phyloP scores from a whole-genome alignment of 2,888 invertebrate genomes.

The Urechis unicinctus region DNA sequence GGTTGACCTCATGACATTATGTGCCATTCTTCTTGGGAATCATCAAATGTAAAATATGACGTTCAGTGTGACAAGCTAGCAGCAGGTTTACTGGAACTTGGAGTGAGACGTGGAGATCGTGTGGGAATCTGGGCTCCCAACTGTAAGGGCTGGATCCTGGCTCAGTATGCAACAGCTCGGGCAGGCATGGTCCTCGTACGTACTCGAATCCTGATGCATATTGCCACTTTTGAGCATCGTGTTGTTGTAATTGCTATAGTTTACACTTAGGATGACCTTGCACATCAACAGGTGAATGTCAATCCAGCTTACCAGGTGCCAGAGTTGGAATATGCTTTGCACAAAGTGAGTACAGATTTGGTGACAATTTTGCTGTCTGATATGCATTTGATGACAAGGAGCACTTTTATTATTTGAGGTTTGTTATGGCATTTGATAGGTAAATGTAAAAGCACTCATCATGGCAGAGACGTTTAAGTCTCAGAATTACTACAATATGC shows the following conservation, averaged over 20 bases:
- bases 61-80: too few species aligned
- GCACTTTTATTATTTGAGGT: not conserved
- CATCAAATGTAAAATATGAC: not conserved
- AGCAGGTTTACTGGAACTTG: too few species aligned
- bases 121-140: too few species aligned
- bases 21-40: not conserved
- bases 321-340: slow-evolving; percentile 68
- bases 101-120: slow-evolving; percentile 66
- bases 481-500: slow-evolving; percentile 64
- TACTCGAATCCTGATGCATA: too few species aligned
- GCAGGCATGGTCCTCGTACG: too few species aligned
- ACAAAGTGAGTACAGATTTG: slow-evolving; percentile 56
- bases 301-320: slow-evolving; percentile 66
- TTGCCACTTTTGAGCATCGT: too few species aligned
- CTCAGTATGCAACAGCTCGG: too few species aligned
- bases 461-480: slow-evolving; percentile 60
- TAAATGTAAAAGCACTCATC: slow-evolving; percentile 58
- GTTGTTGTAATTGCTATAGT: too few species aligned
- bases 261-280: too few species aligned
- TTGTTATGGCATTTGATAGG: not conserved
- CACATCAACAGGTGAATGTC: slow-evolving; percentile 63
- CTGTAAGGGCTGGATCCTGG: too few species aligned
- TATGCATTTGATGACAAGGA: not conserved
- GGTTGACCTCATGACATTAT: not conserved
- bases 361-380: not conserved